Conservation (phyloP, 2,113 vertebrate genomes). For the Vanacampus margaritifer region DNA sequence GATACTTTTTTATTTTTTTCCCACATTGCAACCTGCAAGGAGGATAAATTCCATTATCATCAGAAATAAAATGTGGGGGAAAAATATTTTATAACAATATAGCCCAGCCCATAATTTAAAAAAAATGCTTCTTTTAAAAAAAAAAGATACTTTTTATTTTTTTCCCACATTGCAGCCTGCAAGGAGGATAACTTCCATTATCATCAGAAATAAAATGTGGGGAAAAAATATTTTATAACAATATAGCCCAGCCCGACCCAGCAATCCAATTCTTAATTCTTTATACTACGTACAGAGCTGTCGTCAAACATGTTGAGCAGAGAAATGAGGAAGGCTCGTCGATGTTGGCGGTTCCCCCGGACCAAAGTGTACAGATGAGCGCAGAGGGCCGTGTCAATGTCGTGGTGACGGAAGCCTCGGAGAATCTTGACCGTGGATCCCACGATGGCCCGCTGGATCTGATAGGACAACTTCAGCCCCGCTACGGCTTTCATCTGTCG, state of each 20-base stretch:
- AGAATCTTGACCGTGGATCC: slow-evolving; percentile 75
- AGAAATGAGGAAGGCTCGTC: slow-evolving; percentile 92
- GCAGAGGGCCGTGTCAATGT: slow-evolving; percentile 83
- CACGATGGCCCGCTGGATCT: slow-evolving; percentile 91
- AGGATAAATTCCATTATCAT: too few species aligned
- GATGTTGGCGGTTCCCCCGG: slow-evolving; percentile 91
- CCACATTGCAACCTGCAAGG: too few species aligned
- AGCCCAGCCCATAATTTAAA: too few species aligned
- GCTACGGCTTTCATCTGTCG: slow-evolving; percentile 98
- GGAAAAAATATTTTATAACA: neutral
- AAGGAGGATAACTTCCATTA: too few species aligned
- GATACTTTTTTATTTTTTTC: too few species aligned
- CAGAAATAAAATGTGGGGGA: neutral
- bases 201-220: neutral
- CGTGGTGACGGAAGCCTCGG: slow-evolving; percentile 89
- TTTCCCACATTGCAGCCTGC: too few species aligned
- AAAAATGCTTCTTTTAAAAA: too few species aligned
- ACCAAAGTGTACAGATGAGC: slow-evolving; percentile 95
- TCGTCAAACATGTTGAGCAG: slow-evolving; percentile 98
- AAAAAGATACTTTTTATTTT: too few species aligned
- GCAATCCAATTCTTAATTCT: neutral
- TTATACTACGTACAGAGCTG: slow-evolving; percentile 81
- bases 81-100: too few species aligned
- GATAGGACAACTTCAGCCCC: slow-evolving; percentile 98
- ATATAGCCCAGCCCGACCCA: neutral